phyloP scores from a whole-genome alignment of 2,797 vertebrate species.

The Aplochiton taeniatus region DNA sequence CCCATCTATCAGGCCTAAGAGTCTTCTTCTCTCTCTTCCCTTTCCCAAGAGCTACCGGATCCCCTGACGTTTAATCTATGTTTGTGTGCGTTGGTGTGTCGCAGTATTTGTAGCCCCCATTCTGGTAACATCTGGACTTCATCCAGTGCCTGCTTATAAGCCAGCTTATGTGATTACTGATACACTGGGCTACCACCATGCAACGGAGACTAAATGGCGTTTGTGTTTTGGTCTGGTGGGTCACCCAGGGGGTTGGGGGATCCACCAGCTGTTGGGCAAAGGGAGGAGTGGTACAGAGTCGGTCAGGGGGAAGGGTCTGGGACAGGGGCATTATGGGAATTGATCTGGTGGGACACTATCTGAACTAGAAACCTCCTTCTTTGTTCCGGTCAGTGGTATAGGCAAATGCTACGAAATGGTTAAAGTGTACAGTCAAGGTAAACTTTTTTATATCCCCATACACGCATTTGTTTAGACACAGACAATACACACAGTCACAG shows the following conservation, averaged over 20 bases:
- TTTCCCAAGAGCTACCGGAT: background rate
- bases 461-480: background rate
- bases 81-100: conserved; percentile 7
- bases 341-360: too few relatives aligned
- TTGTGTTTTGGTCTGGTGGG: background rate
- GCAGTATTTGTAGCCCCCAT: too few relatives aligned
- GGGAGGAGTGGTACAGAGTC: too few relatives aligned
- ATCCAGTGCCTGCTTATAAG: conserved; percentile 11
- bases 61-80: conserved; percentile 22
- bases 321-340: too few relatives aligned
- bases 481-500: background rate
- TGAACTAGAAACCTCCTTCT: too few relatives aligned
- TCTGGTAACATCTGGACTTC: conserved; percentile 1
- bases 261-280: background rate
- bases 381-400: too few relatives aligned
- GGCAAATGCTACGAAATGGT: too few relatives aligned
- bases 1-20: conserved; percentile 10
- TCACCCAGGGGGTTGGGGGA: background rate
- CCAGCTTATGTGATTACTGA: conserved; percentile 43
- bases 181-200: conserved; percentile 11
- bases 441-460: background rate
- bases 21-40: background rate
- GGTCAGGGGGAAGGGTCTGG: too few relatives aligned
- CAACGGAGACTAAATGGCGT: background rate
- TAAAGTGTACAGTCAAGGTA: too few relatives aligned